These are phyloP conservation scores for Bettongia penicillata DNA, from an alignment of 2,113 vertebrate species.

Conservation along the genomic window DNA sequence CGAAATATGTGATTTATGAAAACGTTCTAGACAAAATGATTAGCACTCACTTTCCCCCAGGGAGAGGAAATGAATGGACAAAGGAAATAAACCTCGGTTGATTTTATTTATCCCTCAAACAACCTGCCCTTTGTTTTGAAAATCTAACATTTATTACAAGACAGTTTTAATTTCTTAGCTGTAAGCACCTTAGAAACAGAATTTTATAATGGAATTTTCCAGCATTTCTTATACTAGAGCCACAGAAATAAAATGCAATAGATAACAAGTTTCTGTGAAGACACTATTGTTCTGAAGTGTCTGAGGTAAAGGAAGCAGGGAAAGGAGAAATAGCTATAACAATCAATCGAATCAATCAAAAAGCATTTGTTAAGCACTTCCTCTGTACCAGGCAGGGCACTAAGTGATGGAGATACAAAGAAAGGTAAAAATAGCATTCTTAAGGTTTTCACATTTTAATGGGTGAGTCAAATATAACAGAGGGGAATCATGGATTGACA, in stretches of 20 bases:
- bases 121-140: conserved; percentile 26
- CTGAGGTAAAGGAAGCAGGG: background rate
- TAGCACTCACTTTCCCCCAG: background rate
- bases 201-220: conserved; percentile 31
- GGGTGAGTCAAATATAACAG: too few species aligned
- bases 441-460: background rate
- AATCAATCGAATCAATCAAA: background rate
- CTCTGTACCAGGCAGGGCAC: background rate
- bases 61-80: background rate
- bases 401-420: background rate
- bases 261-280: background rate
- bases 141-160: background rate
- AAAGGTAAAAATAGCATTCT: background rate
- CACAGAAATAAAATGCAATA: background rate
- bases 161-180: background rate
- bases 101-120: background rate
- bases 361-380: background rate
- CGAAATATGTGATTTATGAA: background rate
- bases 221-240: background rate
- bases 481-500: background rate
- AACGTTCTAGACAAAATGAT: background rate
- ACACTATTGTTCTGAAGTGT: background rate
- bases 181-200: background rate
- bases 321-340: background rate
- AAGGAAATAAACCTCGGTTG: background rate